Conservation (phyloP, 2,797 vertebrate genomes). For the Gymnocypris eckloni region DNA sequence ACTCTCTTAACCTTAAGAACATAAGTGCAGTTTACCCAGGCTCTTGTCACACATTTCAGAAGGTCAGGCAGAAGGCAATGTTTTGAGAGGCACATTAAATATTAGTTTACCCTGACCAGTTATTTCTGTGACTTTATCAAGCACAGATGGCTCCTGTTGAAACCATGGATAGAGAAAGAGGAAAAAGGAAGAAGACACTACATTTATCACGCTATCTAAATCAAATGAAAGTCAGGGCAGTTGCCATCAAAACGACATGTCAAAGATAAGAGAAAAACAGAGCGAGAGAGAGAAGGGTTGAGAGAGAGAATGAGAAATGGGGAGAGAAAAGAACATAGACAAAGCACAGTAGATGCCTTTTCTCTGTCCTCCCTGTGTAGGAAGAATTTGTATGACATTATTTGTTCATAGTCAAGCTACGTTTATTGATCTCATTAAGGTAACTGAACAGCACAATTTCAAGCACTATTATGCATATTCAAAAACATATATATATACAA, state of each 20-base stretch:
- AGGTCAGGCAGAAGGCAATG: constrained; percentile 78
- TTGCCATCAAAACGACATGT: constrained; percentile 38
- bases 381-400: not conserved
- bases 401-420: not conserved
- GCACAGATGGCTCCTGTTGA: constrained; percentile 77
- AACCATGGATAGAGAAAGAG: constrained; percentile 55
- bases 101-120: constrained; percentile 81
- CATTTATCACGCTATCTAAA: constrained; percentile 66
- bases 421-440: not conserved
- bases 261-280: not conserved
- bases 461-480: not conserved
- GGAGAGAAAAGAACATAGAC: not conserved
- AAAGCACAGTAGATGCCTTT: constrained; percentile 3
- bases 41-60: constrained; percentile 76
- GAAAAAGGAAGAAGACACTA: constrained; percentile 63
- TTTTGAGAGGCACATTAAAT: constrained; percentile 82
- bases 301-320: not conserved
- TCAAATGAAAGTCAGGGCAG: constrained; percentile 52
- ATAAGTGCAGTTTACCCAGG: constrained; percentile 79
- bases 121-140: constrained; percentile 81
- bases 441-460: not conserved
- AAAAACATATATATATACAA: not conserved
- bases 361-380: not conserved
- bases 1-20: constrained; percentile 74
- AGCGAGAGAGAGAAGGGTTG: not conserved